Evolutionary conservation across 2,888 invertebrate genomes (phyloP).

Genomic region (Agapostemon virescens): DNA sequence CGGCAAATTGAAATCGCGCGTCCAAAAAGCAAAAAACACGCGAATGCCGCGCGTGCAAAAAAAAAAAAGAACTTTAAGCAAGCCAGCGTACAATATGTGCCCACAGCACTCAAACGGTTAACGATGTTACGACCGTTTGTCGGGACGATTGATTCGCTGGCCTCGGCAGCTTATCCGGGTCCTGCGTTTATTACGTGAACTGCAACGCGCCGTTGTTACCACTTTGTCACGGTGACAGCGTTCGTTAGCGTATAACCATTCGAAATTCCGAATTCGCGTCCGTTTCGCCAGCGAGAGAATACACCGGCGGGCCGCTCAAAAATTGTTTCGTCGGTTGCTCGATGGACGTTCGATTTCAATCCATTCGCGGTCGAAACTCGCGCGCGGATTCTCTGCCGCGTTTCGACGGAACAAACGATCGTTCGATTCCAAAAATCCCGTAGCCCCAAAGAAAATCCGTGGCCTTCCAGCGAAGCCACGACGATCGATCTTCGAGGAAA

Average conservation of each 20-base stretch:
- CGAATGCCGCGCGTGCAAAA: too few species aligned
- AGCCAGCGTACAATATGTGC: not conserved
- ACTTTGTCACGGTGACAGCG: constrained; percentile 9
- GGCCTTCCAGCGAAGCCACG: too few species aligned
- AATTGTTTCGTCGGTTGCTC: not conserved
- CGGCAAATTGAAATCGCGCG: not conserved
- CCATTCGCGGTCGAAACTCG: not conserved
- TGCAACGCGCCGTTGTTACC: constrained; percentile 11
- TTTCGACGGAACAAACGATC: not conserved
- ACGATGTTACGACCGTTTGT: constrained; percentile 8
- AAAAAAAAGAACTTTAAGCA: not conserved
- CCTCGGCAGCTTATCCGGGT: constrained; percentile 7
- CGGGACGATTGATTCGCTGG: constrained; percentile 10
- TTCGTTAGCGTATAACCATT: constrained; percentile 10
- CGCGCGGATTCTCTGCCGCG: not conserved
- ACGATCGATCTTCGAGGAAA: too few species aligned
- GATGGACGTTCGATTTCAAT: not conserved
- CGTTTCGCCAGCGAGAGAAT: constrained; percentile 48
- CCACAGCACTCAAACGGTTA: constrained; percentile 7
- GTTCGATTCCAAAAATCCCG: not conserved
- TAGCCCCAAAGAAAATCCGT: too few species aligned
- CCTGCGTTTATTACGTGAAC: constrained; percentile 6
- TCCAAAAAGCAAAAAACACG: not conserved
- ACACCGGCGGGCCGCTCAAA: not conserved
- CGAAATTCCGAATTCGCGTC: constrained; percentile 13